Base-by-base conservation (phyloP, 2,888 invertebrate species). In the Cephalotes varians region DNA sequence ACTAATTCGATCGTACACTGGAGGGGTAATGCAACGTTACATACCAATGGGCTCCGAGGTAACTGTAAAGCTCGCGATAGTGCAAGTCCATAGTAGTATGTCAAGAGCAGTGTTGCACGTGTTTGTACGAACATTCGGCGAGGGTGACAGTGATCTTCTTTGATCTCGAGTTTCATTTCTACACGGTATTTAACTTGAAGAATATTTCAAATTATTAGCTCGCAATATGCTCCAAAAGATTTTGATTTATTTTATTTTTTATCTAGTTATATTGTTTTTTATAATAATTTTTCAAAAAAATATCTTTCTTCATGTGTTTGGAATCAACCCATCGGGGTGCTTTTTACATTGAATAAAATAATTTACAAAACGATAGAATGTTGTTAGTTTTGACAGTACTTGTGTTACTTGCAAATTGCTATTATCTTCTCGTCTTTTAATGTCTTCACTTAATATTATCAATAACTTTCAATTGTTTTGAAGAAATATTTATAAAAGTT, bases 1-100 rank as follows among this genome's bases (percentile, higher is more conserved):
- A 64, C 40, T 85, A 86, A 87, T 86, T 79, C 82, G 86, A 89
- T 92, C 91, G 90, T 86, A 89, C 90, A 90, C 86, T 84, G 81
- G 85, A 65, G 85, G 83, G 84, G 86, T 58, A 85, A 87, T 81
- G 85, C 81, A 84, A 88, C 44, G 83, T 79, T 82, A 83, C 58
- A 76, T 67, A 56, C 56, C 69, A 83, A 80, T 44, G 85, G 67
- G 81, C 58, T 79, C 73, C 49, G 86, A 85, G 69, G 86, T 83
- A 83, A 81, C 71, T 85, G 86, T 81, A 73, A 81, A 86, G 71
- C 86, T 87, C 83, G 62, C 82, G 62, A 82, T 81, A 81, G 65
- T 81, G 77, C 74, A 62, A 82, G 69, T 67, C 69, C 69, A 67
- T 62, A 88, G 82, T 88, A 76, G 86, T 85, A 80, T 85, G 85